Evolutionary conservation across 2,888 invertebrate genomes (phyloP), one percentile per base, ranked within the genome.

Genomic region (Coleophora deauratella): DNA sequence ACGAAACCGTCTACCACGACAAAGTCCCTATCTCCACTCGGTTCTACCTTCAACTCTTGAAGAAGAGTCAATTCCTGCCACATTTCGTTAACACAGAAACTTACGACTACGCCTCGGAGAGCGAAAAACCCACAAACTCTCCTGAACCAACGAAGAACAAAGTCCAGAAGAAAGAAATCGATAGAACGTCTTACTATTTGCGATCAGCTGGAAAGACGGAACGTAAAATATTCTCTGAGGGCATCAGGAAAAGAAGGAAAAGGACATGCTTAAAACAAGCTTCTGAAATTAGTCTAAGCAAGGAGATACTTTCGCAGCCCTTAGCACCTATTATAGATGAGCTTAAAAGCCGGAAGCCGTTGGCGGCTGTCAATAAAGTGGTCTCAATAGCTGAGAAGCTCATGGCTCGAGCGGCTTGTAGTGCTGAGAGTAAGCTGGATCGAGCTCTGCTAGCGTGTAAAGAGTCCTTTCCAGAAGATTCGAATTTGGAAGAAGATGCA

Each of bases 321-420:
- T 52, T 81, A 45, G 80, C 75, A 36, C 82, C 84, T n/a, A 76
- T 84, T 15, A 70, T 82, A 28, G 76, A 79, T 49, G 79, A 81
- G 52, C 72, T 82, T 30, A 77, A 71, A 47, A 73, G 54, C 37
- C 59, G 77, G 12, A 77, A 80, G 32, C 68, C 73, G 0, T 42
- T 74, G 14, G 79, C 75, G 44, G 45, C 50, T 7, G 53, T 52
- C 11, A 62, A 55, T 40, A 73, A 66, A 54, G 71, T 85, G 21
- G 76, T 81, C 47, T 82, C 81, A 52, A 85, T 85, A 27, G 85
- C 85, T 0, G 85, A 82, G 52, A 85, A 84, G 52, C 52, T 85
- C 30, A 81, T 76, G 52, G 77, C 66, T 42, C 49, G 82, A 39
- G 72, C 80, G 28, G 66, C 63, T 35, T 66, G 51, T 4, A 71